Base-by-base conservation (phyloP, 2,113 vertebrate species). In the Macquaria australasica region DNA sequence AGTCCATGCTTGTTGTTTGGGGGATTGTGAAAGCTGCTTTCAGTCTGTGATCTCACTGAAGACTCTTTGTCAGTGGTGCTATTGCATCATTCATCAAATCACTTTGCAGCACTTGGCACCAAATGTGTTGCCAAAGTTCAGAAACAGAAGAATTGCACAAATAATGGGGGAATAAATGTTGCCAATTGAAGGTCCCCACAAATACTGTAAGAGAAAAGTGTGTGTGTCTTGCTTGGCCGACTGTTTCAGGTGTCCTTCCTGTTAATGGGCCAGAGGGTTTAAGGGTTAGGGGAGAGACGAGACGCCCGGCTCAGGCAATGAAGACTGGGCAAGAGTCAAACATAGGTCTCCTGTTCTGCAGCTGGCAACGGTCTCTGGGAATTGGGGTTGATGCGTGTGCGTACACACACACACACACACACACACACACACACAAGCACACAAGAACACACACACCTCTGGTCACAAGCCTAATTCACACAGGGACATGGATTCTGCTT, bases 301-400 rank as follows among this genome's bases (percentile, higher is more conserved):
- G 72, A 58, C 67, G 8, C 21, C 62, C n/a, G 5, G 63, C 11
- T 77, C 73, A 69, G 48, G 59, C 81, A 75, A 83, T 88, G 83
- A 75, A 77, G 73, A 50, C 69, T 18, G 79, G 23, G 59, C 34
- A 50, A 43, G 58, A 43, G 60, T 41, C 0, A 12, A 70, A 84
- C 77, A 86, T 48, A 71, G 66, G 39, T 64, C 75, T 63, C 43
- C 72, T 88, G 87, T 87, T 88, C 70, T 82, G 73, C 83, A 79
- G 84, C 83, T 87, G 86, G 81, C 41, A 50, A 58, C 43, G 43
- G 74, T 66, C 72, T 67, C 34, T 50, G 73, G 62, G 55, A 79
- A 68, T 71, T 84, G 39, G 66, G 28, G 69, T 81, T 82, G 64
- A 85, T 85, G 85, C 70, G 72, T 67, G 72, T 67, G 58, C 55